A percentile compares a stretch with the other conserved stretches of the same genome.
phyloP scores from a whole-genome alignment of 30 jellyfish, hydroid and myxozoan genomes.

The Rhopilema esculentum region DNA sequence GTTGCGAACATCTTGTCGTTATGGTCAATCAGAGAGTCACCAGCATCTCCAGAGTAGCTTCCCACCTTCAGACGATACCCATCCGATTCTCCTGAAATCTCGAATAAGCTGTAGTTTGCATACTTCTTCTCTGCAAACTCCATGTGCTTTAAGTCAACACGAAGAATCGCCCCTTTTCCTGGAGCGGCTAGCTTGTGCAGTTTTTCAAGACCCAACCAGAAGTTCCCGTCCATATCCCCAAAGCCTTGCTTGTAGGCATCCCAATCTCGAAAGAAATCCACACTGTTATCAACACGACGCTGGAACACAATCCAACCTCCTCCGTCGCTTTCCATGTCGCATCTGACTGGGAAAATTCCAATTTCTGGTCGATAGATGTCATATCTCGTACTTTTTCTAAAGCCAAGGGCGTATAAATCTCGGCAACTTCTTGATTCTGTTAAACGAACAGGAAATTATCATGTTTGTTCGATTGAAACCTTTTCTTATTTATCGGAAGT shows the following conservation, averaged over 20 bases:
- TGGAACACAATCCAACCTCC: constrained; percentile 71
- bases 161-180: constrained; percentile 55
- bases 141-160: constrained; percentile 31
- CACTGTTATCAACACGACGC: constrained; percentile 32
- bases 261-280: constrained; percentile 44
- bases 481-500: no score
- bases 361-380: background rate
- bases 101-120: constrained; percentile 23
- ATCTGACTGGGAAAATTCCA: no score
- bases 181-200: constrained; percentile 39
- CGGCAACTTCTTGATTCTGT: no score
- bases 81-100: constrained; percentile 37
- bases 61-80: background rate
- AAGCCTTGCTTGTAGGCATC: constrained; percentile 21
- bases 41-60: constrained; percentile 39
- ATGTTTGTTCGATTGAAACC: no score
- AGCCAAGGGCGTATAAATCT: constrained; percentile 2
- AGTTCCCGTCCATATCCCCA: no score
- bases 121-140: background rate
- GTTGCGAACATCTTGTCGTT: constrained; percentile 18
- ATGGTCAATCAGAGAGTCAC: constrained; percentile 1
- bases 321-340: no score
- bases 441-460: no score
- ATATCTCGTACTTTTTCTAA: background rate
- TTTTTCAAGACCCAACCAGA: constrained; percentile 56